These are phyloP conservation scores for Sinocyclocheilus maitianheensis DNA, from an alignment of 2,113 vertebrate genomes.

Conservation along the genomic window DNA sequence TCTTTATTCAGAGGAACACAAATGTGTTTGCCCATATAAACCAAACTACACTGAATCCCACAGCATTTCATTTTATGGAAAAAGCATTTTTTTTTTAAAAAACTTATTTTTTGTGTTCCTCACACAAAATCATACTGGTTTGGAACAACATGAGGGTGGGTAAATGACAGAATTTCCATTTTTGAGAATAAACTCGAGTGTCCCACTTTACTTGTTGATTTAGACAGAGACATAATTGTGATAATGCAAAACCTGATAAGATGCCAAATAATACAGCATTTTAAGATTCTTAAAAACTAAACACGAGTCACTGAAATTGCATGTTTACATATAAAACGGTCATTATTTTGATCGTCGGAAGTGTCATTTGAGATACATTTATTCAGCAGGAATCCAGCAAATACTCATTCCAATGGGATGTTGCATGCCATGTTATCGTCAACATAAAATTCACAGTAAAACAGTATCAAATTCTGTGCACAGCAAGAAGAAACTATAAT, in stretches of 20 bases:
- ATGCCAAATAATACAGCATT: neutral
- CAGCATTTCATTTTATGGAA: neutral
- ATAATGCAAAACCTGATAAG: neutral
- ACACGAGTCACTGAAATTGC: neutral
- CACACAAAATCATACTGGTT: neutral
- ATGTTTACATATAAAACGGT: neutral
- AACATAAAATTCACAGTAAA: neutral
- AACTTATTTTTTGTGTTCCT: neutral
- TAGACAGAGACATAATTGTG: neutral
- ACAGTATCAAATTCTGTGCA: neutral
- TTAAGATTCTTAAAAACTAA: neutral
- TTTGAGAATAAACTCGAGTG: neutral
- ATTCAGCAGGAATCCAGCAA: neutral
- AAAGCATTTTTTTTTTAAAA: neutral
- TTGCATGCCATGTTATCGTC: neutral
- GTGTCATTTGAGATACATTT: neutral
- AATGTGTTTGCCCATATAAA: neutral
- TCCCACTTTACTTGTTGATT: neutral
- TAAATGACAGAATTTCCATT: neutral
- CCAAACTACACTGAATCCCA: neutral
- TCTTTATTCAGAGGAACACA: neutral
- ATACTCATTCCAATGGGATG: neutral
- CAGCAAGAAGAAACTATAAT: neutral
- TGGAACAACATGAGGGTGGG: neutral
- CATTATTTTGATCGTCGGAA: neutral